Base-by-base conservation (phyloP, 1,140 invertebrate species). In the Camponotus vicinus region DNA sequence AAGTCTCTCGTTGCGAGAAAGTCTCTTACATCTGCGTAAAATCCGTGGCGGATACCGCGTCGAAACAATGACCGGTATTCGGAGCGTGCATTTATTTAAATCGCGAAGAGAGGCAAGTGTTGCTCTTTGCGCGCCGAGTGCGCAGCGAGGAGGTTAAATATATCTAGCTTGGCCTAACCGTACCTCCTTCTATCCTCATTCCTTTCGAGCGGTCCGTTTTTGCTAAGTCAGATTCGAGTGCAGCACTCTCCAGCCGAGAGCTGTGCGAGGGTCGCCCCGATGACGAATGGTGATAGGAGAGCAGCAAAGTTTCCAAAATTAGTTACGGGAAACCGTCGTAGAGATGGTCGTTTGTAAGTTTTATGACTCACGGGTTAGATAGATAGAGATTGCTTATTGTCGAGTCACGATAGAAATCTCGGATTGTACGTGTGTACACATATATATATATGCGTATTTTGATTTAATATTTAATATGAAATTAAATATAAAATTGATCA, bases 1-100 rank as follows among this genome's bases (percentile, higher is more conserved):
- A 75, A 75, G 71, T 75, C 52, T 55, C 6, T 59, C 27, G 8
- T 37, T 42, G 21, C 52, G 45, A 79, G 80, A 90, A 84, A 64
- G 57, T 34, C 55, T 34, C 55, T 18, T 32, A 59, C 66, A 70
- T 70, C 64, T 32, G 64, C 77, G 77, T 83, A 61, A 75, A 70
- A 52, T 1, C 27, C 42, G 49, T 49, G 18, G 86, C 64, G 63
- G 18, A 34, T 69, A 85, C 67, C 59, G 67, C 61, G 49, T 71
- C 66, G 79, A 91, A 92, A 94, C 93, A 93, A 94, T 94, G 92
- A 90, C 63, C 87, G 92, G 92, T 90, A 93, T 93, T 92, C 89
- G 90, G 92, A 84, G 84, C 90, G 88, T 90, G 90, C 91, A 94
- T 94, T 94, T 94, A 94, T 94, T 94, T 94, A 94, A 94, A 94